Base-by-base conservation (phyloP, 2,113 vertebrate species). In the Fregata magnificens region DNA sequence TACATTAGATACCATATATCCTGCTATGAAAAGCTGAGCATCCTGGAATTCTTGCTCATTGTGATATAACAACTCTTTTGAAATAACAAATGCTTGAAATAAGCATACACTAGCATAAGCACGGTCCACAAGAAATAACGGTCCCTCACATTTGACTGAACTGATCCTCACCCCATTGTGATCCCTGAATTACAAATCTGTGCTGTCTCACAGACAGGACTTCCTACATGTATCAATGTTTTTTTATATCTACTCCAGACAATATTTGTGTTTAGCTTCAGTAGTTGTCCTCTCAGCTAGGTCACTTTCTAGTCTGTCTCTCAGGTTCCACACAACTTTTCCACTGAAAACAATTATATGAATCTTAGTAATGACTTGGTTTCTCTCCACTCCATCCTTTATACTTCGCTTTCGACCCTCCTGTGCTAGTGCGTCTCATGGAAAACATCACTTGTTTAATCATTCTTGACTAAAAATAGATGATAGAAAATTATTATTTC, bases 11-110 rank as follows among this genome's bases (percentile, higher is more conserved):
- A 55, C 11, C 10, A 11, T 24, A 11, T 10, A 56, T 40, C 14
- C 16, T 81, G 26, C 44, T 67, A 36, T 3, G 4, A 80, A 76
- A 61, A 96, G 16, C 12, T 52, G 20, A 90, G 11, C 16, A 38
- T 38, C 5, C 11, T 45, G n/a, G 6, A 88, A 38, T 55, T 80
- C 61, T 55, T 67, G 16, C 18, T 86, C 2, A 42, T 20, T 55
- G 3, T 1, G 0, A 36, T 45, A 5, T 7, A 65, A 45, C 3
- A 31, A 24, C 32, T 38, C 22, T 24, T 66, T 50, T 49, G 34
- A 69, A 88, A 56, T 42, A 59, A 62, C 7, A 66, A 76, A 24
- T 1, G 14, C 32, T 45, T n/a, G 36, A 82, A 85, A 71, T 65
- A 65, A 69, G 4, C 29, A 32, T 21, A 10, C 5, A 15, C 4